Percentiles rank a stretch among this genome's conserved stretches.
Conservation (phyloP, 2,888 invertebrate genomes). For the Lumbricus terrestris region DNA sequence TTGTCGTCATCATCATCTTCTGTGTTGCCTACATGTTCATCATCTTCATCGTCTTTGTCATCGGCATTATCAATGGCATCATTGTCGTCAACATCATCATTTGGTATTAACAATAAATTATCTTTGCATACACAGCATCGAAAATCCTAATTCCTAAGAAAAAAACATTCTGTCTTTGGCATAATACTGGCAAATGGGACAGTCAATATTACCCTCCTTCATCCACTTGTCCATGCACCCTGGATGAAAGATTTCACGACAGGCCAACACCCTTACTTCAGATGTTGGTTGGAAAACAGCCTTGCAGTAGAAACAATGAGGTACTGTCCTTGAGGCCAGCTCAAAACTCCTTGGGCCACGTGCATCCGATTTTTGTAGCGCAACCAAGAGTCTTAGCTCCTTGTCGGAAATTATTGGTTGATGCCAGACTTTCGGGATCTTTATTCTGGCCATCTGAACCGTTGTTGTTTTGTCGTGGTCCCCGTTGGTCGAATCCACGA, state of each 20-base stretch:
- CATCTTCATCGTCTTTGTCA: too few relatives aligned
- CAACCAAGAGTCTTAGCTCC: background rate
- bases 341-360: background rate
- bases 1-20: too few relatives aligned
- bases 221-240: background rate
- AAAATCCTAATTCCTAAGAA: background rate
- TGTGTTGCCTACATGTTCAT: too few relatives aligned
- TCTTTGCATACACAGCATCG: background rate
- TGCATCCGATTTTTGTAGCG: background rate
- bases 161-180: background rate
- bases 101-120: background rate
- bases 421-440: background rate
- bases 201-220: background rate
- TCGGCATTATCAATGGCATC: too few relatives aligned
- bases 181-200: background rate
- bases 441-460: background rate
- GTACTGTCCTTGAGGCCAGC: background rate
- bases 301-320: background rate
- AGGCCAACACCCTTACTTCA: background rate
- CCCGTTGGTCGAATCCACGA: background rate
- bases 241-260: background rate
- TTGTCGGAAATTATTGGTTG: background rate
- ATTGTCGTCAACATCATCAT: background rate
- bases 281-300: background rate
- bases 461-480: background rate